Base-by-base conservation (phyloP, 1,140 invertebrate genomes). In the Drosophila guanche region DNA sequence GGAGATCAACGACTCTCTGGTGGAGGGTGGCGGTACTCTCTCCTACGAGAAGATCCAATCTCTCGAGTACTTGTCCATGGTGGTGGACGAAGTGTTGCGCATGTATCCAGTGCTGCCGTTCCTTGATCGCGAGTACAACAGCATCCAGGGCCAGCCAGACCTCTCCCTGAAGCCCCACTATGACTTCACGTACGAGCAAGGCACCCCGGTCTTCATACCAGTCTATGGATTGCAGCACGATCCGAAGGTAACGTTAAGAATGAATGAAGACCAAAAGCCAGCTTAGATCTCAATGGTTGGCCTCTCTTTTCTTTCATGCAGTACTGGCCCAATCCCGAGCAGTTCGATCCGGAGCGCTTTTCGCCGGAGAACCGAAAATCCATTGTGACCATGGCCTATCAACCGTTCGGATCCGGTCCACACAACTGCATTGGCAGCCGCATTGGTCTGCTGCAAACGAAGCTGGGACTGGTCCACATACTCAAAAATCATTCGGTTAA, bases 371-470 rank as follows among this genome's bases (percentile, higher is more conserved):
- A 92, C 40, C 92, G 92, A 20, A 90, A 89, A 70, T 89, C 48
- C 66, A 91, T 81, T 51, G 73, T 43, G 48, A 92, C 89, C 48
- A 94, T 92, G 72, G 92, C 93, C 0, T 97, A 94, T 86, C 85
- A 96, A 33, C 96, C 96, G 0, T 97, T 97, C 76, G 96, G 96
- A 1, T 94, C 95, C 48, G 96, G 96, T 7, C 94, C 95, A 0
- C 93, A 95, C 45, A 95, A 94, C 86, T 97, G 96, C 83, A 96
- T 96, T 71, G 96, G 95, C 94, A 92, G 90, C 20, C 67, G 90
- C 1, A 88, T 90, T 40, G 90, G 86, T 3, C 59, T 91, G 4
- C 59, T 92, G 0, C 90, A 91, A 54, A 23, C 76, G 5, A 91
- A 91, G 37, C 23, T 90, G 3, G 90, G 89, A 6, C 55, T 91